Percentiles rank a stretch among this genome's conserved stretches.
phyloP scores from a whole-genome alignment of 2,113 vertebrate species.

The Passer montanus region DNA sequence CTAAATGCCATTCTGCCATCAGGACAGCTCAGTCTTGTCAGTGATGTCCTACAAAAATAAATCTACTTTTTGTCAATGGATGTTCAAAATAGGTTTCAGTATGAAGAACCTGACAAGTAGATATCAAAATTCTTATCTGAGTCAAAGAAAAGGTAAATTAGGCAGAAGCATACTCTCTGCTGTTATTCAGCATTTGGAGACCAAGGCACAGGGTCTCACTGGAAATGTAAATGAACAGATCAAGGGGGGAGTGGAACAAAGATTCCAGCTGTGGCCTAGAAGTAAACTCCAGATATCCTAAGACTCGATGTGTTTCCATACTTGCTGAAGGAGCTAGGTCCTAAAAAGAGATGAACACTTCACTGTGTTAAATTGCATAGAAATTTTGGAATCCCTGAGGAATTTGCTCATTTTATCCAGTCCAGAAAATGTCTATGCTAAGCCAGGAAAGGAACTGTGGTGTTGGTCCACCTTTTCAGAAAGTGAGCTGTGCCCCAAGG shows the following conservation, averaged over 20 bases:
- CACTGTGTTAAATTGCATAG: neutral
- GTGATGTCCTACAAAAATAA: neutral
- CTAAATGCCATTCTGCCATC: neutral
- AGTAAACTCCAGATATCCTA: neutral
- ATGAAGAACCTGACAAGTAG: neutral
- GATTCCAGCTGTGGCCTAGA: neutral
- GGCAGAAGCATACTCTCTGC: neutral
- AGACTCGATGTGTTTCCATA: neutral
- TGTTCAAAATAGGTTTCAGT: neutral
- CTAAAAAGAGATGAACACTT: neutral
- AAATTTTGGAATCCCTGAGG: neutral
- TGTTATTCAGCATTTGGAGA: neutral
- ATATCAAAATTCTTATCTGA: neutral
- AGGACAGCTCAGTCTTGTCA: neutral
- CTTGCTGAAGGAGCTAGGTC: neutral
- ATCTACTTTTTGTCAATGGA: neutral
- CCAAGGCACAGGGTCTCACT: too few species aligned
- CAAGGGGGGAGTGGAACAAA: neutral
- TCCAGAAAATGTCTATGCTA: neutral
- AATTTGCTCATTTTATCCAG: neutral
- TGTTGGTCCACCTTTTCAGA: neutral
- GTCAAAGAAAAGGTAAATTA: neutral
- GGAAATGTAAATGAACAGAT: neutral
- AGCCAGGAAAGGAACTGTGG: neutral
- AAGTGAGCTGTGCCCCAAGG: neutral